Base-by-base conservation (phyloP, 2,888 invertebrate genomes). In the Apamea crenata region DNA sequence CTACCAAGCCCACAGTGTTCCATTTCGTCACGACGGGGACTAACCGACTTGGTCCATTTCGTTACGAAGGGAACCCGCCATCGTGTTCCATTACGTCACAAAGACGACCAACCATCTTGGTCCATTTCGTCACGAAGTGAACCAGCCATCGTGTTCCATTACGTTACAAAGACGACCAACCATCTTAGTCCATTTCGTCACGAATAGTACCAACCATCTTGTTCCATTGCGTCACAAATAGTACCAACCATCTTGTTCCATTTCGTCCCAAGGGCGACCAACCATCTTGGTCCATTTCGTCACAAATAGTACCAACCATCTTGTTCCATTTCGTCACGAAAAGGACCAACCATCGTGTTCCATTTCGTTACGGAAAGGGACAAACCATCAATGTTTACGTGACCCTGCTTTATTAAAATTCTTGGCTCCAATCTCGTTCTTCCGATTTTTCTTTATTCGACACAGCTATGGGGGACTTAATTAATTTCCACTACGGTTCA, bases 321-420 rank as follows among this genome's bases (percentile, higher is more conserved):
- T n/a, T 32, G 80, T 72, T 72, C 74, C 68, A 74, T 76, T 81
- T 82, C 69, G 83, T 80, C 77, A 84, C 83, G 82, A 40, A 68
- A 63, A 65, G 71, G 73, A 66, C 86, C 84, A 77, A 84, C 93
- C 91, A 92, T 93, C 94, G 36, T 67, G 75, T 79, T 69, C 81
- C 71, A 72, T 80, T 81, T 80, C 71, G 83, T 73, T 61, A 82
- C 87, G 78, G 47, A 73, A 71, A 66, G 1, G 76, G 81, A 69
- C 89, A 83, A 82, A 87, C 93, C 91, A 93, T 94, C 95, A 94
- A 93, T 95, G 95, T 95, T 95, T 95, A 95, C 96, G 95, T 95
- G 96, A 95, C 94, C 92, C 89, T 91, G 88, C 93, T 94, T 95
- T 96, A 96, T 96, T 96, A 96, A 96, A 96, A 96, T 95, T 95